Conservation (phyloP, 1,140 invertebrate genomes). For the Drosophila leontia region DNA sequence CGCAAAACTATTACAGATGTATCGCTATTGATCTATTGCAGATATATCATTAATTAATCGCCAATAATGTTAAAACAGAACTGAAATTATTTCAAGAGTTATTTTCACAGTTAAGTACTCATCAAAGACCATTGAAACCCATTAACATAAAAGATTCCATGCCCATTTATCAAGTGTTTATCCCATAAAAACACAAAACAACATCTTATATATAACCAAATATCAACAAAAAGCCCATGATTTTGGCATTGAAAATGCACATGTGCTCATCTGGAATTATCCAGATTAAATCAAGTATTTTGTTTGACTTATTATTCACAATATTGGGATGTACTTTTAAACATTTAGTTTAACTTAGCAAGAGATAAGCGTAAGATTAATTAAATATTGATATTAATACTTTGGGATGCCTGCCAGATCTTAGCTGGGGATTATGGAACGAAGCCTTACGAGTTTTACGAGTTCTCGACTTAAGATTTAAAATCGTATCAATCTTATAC, state of each 20-base stretch:
- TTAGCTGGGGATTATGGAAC: background rate
- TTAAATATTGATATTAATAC: background rate
- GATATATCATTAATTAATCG: background rate
- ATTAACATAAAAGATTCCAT: background rate
- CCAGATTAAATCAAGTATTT: slow-evolving; percentile 29
- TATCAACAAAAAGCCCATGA: slow-evolving; percentile 13
- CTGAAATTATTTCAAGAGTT: background rate
- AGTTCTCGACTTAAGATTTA: slow-evolving; percentile 28
- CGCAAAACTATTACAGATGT: background rate
- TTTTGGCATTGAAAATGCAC: slow-evolving; percentile 18
- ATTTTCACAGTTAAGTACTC: background rate
- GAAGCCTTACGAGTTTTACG: slow-evolving; percentile 6
- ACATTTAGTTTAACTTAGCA: background rate
- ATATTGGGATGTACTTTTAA: background rate
- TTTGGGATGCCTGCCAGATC: background rate
- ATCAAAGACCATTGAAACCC: background rate
- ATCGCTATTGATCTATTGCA: background rate
- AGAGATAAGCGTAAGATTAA: background rate
- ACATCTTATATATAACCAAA: slow-evolving; percentile 6
- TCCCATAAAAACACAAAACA: slow-evolving; percentile 11
- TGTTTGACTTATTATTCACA: slow-evolving; percentile 12
- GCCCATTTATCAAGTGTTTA: slow-evolving; percentile 21
- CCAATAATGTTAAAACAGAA: background rate
- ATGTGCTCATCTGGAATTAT: slow-evolving; percentile 21
- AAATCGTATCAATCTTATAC: slow-evolving; percentile 42